Base-by-base conservation (phyloP, 1,140 invertebrate species). In the Pseudomyrmex gracilis region DNA sequence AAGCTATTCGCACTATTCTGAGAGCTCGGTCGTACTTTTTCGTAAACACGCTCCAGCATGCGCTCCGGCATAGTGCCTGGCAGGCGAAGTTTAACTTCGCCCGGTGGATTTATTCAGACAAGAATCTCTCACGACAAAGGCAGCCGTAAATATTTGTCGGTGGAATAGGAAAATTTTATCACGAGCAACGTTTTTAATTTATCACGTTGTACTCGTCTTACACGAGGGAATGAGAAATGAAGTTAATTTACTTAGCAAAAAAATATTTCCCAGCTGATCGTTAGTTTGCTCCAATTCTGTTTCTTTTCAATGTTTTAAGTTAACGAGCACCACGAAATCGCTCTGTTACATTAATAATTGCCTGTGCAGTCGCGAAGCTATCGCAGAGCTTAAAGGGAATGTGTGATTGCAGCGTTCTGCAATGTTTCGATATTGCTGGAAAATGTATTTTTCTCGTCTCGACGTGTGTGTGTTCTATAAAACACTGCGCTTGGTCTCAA, bases 1-100 rank as follows among this genome's bases (percentile, higher is more conserved):
- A 80, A 80, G 76, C 76, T 71, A 80, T 80, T 80, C 76, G 66
- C 76, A 71, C 76, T 70, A 80, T 80, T 80, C 76, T 49, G 76
- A 58, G 76, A 80, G 76, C 66, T 71, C 13, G 66, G 76, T 45
- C 20, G 66, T 80, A 80, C 76, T 80, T 71, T 80, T 80, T 80
- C 76, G 76, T 80, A 80, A 80, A 80, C 76, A 80, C 71, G 66
- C 76, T 49, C 55, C 76, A 80, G 20, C 76, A 80, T 45, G 76
- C 76, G 53, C 51, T 71, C 34, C 34, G 34, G 55, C 22, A 70
- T 71, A 71, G 76, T 49, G 22, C 3, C 53, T 80, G 53, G 53
- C 20, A 58, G 51, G 66, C 76, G 34, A 80, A 80, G 43, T 80
- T 80, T 70, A 80, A 80, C 76, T 80, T 71, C 57, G 49, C 68